Evolutionary conservation across 1,140 invertebrate species (phyloP).

Genomic region (Marisa cornuarietis): DNA sequence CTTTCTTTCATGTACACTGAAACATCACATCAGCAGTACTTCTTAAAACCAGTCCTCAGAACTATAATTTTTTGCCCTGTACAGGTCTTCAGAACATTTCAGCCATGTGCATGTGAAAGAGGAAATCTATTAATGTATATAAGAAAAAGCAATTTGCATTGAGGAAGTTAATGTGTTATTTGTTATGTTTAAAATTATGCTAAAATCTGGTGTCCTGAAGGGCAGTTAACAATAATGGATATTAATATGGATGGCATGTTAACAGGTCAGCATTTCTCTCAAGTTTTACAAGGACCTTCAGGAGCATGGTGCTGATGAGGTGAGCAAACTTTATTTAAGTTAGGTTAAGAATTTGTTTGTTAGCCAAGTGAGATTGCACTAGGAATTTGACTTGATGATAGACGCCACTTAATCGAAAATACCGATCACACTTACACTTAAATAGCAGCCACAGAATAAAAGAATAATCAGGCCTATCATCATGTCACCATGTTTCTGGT

Average conservation of each 20-base stretch:
- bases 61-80: too few relatives aligned
- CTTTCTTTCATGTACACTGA: too few relatives aligned
- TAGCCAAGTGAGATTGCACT: background rate
- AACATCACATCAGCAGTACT: too few relatives aligned
- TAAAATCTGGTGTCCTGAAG: background rate
- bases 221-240: background rate
- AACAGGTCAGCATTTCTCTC: constrained; percentile 95
- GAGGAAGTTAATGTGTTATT: too few relatives aligned
- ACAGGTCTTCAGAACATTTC: too few relatives aligned
- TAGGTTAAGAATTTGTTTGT: too few relatives aligned
- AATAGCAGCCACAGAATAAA: background rate
- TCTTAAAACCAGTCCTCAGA: too few relatives aligned
- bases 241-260: constrained; percentile 39
- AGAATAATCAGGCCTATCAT: background rate
- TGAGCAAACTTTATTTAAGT: constrained; percentile 42
- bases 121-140: too few relatives aligned
- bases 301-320: constrained; percentile 96
- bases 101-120: too few relatives aligned
- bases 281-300: constrained; percentile 99
- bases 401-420: too few relatives aligned
- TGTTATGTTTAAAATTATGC: background rate
- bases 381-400: background rate
- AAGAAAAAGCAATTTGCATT: too few relatives aligned
- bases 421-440: too few relatives aligned
- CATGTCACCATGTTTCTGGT: background rate